Conservation (phyloP, 2,797 vertebrate species). For the Macroramphosus scolopax region DNA sequence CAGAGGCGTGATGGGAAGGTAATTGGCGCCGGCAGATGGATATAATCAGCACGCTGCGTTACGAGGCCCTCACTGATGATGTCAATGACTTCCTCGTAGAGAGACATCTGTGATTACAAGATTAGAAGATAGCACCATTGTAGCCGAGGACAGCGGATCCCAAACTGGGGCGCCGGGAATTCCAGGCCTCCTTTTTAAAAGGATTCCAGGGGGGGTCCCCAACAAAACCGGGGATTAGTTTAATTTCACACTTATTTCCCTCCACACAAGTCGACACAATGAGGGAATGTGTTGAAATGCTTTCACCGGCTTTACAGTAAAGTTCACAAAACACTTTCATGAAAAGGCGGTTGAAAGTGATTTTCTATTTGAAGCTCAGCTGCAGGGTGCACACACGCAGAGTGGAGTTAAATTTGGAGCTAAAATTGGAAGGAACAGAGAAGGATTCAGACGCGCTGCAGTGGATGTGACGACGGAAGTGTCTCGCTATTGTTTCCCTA, state of each 20-base stretch:
- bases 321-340: slow-evolving; percentile 46
- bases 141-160: slow-evolving; percentile 36
- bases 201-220: slow-evolving; percentile 27
- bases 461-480: slow-evolving; percentile 7
- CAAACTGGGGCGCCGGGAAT: slow-evolving; percentile 45
- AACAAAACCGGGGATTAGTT: slow-evolving; percentile 40
- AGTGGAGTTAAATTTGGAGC: slow-evolving; percentile 26
- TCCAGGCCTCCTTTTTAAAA: slow-evolving; percentile 26
- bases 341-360: slow-evolving; percentile 33
- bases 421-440: slow-evolving; percentile 19
- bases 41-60: slow-evolving; percentile 62
- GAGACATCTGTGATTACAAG: slow-evolving; percentile 66
- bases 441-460: slow-evolving; percentile 12
- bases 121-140: slow-evolving; percentile 64
- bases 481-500: slow-evolving; percentile 9
- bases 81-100: slow-evolving; percentile 62
- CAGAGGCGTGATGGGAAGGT: slow-evolving; percentile 39
- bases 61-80: slow-evolving; percentile 59
- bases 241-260: slow-evolving; percentile 48
- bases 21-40: slow-evolving; percentile 64
- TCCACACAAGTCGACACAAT: slow-evolving; percentile 27
- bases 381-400: slow-evolving; percentile 19
- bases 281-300: not conserved
- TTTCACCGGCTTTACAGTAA: slow-evolving; percentile 23
- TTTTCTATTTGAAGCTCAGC: slow-evolving; percentile 32